Evolutionary conservation across 2,888 invertebrate genomes (phyloP), one percentile per base, ranked within the genome.

Genomic region (Drepanosiphum platanoidis): DNA sequence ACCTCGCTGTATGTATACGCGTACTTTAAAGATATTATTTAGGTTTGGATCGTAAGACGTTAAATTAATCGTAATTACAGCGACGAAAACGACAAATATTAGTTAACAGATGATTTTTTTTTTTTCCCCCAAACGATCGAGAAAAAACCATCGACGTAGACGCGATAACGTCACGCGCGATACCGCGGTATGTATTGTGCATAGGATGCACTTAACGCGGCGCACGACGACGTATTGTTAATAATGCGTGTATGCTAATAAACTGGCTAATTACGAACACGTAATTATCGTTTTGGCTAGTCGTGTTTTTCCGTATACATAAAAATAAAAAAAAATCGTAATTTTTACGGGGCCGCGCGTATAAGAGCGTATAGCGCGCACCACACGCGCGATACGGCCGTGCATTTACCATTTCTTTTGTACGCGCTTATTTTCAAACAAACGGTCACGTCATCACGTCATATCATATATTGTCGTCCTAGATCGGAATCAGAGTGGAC

Each of bases 401-500:
- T 52, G 52, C 7, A 8, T 52, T 52, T n/a, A n/a, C n/a, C n/a
- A n/a, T n/a, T n/a, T n/a, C n/a, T 52, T 15, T 18, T 18, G 22
- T 52, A 52, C 52, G 22, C 52, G 52, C 52, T 22, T 52, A 2
- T 52, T 18, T 22, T 15, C 22, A 9, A 15, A 52, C 52, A 18
- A 52, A 52, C 52, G 15, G 52, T 22, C 52, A 52, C 18, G 52
- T 52, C 52, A 22, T n/a, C n/a, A n/a, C n/a, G n/a, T n/a, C n/a
- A n/a, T n/a, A n/a, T n/a, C 52, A 52, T 52, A 4, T 52, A n/a
- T 27, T 34, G 58, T 58, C 77, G 77, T 61, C 27, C 77, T 77
- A 77, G 27, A 77, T 77, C 36, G 61, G 58, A 61, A 77, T 77
- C 61, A 39, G 61, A 77, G 77, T 39, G 77, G 27, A 32, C 66